Evolutionary conservation across 2,797 vertebrate genomes (phyloP), one percentile per base, ranked within the genome.

Genomic region (Parambassis ranga): DNA sequence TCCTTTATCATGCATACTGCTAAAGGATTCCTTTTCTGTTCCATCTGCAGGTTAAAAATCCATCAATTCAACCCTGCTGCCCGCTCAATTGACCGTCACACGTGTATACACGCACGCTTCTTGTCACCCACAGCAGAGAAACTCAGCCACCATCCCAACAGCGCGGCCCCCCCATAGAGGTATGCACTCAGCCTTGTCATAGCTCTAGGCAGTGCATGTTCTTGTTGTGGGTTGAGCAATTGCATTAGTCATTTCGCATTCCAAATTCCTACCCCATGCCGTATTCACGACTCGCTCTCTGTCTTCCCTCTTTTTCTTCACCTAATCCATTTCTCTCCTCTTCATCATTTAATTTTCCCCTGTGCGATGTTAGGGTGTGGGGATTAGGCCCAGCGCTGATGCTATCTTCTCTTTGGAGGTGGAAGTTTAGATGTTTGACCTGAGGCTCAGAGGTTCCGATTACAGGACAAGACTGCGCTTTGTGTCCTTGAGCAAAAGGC

Each of bases 191-290:
- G 77, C 72, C 86, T 75, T 78, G 79, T 87, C 74, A 42, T 93
- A 85, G 92, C 91, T 92, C 56, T 67, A 90, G 92, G 92, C 93
- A 63, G 59, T 90, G 86, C 81, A 84, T 89, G 91, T 92, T 91
- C 91, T 88, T 92, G 91, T 92, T 92, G 87, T 92, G 90, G 90
- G 90, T 91, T 92, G 87, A 91, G 91, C 90, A 91, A 90, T 73
- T 89, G 90, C 88, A 89, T 92, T 93, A 93, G 85, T 92, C 92
- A 93, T 92, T 93, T 92, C 83, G 89, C 88, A 92, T 93, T 91
- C 88, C 89, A 89, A 79, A 92, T 92, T 86, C 88, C 89, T 87
- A 85, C 81, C 82, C 77, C 75, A 82, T 90, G 89, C 81, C 38
- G 81, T 90, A 87, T 87, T 79, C 67, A 59, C 81, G 48, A 47